Conservation (phyloP, 23 tunicate species). For the Trididemnum clinides region DNA sequence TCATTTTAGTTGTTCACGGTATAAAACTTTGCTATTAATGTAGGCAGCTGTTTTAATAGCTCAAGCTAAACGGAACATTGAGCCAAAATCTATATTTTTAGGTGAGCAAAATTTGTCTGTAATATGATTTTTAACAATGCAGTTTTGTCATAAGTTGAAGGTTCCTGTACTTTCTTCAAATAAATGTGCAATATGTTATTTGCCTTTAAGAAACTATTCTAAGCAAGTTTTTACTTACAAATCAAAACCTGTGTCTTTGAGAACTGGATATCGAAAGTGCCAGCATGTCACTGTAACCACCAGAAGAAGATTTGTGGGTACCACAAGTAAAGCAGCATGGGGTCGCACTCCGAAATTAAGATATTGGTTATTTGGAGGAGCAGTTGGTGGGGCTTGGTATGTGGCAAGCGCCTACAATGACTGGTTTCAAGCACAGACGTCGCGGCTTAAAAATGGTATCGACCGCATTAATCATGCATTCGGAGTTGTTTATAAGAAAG, state of each 20-base stretch:
- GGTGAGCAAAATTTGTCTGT: background rate
- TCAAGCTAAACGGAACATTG: too few species aligned
- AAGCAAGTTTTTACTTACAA: background rate
- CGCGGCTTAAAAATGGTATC: conserved; percentile 41
- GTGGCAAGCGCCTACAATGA: conserved; percentile 52
- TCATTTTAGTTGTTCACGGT: too few species aligned
- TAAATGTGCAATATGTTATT: background rate
- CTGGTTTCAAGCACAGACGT: conserved; percentile 56
- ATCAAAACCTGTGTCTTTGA: background rate
- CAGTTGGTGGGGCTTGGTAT: conserved; percentile 51
- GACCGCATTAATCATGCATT: background rate
- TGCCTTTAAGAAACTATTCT: background rate
- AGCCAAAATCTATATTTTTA: too few species aligned
- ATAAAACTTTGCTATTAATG: too few species aligned
- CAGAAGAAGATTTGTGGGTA: conserved; percentile 28
- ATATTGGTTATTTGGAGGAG: conserved; percentile 79
- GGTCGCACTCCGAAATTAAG: conserved; percentile 56
- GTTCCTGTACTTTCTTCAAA: background rate
- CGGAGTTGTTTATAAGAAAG: background rate
- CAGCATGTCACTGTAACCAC: background rate
- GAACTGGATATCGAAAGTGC: background rate
- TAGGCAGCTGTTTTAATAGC: too few species aligned
- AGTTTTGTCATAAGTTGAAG: background rate
- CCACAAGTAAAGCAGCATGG: conserved; percentile 18
- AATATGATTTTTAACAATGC: background rate